Evolutionary conservation across 2,888 invertebrate genomes (phyloP).

Genomic region (Dicycla oo): DNA sequence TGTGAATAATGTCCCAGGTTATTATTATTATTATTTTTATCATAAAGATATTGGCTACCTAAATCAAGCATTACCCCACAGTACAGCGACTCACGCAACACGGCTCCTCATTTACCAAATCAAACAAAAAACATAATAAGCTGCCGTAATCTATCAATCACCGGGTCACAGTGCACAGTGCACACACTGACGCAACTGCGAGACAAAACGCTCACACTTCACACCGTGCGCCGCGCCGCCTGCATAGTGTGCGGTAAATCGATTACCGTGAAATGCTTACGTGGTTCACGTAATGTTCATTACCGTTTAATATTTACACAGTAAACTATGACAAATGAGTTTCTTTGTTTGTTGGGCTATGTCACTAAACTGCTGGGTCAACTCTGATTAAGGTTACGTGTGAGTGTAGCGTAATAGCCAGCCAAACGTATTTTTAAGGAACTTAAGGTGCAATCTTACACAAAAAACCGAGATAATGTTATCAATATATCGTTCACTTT

Average conservation of each 20-base stretch:
- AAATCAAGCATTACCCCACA: not conserved
- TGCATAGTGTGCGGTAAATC: constrained; percentile 34
- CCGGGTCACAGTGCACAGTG: constrained; percentile 39
- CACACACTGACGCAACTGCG: constrained; percentile 19
- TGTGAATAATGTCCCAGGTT: too few species aligned
- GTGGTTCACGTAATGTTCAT: constrained; percentile 54
- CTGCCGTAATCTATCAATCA: constrained; percentile 28
- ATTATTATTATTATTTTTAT: too few species aligned
- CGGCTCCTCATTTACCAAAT: not conserved
- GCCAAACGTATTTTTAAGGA: constrained; percentile 1
- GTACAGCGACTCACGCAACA: not conserved
- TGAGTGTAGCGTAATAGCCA: constrained; percentile 2
- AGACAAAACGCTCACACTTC: constrained; percentile 30
- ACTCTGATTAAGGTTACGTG: constrained; percentile 31
- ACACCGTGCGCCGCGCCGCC: constrained; percentile 4
- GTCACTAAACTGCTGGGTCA: constrained; percentile 44
- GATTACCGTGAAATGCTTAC: constrained; percentile 52
- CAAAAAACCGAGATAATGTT: not conserved
- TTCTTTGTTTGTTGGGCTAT: constrained; percentile 38
- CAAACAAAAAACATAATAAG: constrained; percentile 29
- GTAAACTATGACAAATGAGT: constrained; percentile 42
- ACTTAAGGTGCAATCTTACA: constrained; percentile 4
- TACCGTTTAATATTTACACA: constrained; percentile 33
- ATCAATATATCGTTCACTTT: not conserved
- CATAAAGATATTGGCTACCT: not conserved